Conservation (phyloP, 2,797 vertebrate species). For the Pangasius macronema region DNA sequence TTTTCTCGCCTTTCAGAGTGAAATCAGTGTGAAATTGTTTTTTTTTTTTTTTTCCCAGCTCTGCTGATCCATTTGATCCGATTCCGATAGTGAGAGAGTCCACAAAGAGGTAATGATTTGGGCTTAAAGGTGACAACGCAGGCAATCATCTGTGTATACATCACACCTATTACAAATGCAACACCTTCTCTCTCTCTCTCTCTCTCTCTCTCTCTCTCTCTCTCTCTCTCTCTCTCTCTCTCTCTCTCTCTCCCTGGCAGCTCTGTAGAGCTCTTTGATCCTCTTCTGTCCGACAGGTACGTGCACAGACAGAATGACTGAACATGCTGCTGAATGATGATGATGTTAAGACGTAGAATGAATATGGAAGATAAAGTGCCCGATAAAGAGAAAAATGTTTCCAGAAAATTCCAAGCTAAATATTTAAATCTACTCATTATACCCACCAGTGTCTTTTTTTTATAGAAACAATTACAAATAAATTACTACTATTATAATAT, state of each 20-base stretch:
- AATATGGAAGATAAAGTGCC: too few relatives aligned
- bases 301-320: background rate
- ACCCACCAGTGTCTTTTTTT: background rate
- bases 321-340: constrained; percentile 15
- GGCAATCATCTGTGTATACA: constrained; percentile 69
- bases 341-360: background rate
- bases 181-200: constrained; percentile 67
- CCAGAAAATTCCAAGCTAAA: background rate
- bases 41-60: constrained; percentile 67
- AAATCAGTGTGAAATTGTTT: constrained; percentile 80
- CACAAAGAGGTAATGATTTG: constrained; percentile 78
- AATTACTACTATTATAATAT: background rate
- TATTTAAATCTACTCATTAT: background rate
- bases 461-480: background rate
- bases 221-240: constrained; percentile 67
- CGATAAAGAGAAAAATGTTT: background rate
- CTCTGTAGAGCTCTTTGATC: constrained; percentile 52
- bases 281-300: constrained; percentile 32
- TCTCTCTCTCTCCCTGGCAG: constrained; percentile 67
- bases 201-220: constrained; percentile 66
- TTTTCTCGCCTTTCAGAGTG: constrained; percentile 73
- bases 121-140: constrained; percentile 67
- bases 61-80: constrained; percentile 76
- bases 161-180: constrained; percentile 70
- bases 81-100: constrained; percentile 71